phyloP scores from a whole-genome alignment of 1,140 invertebrate species.

The Drosophila orosa region DNA sequence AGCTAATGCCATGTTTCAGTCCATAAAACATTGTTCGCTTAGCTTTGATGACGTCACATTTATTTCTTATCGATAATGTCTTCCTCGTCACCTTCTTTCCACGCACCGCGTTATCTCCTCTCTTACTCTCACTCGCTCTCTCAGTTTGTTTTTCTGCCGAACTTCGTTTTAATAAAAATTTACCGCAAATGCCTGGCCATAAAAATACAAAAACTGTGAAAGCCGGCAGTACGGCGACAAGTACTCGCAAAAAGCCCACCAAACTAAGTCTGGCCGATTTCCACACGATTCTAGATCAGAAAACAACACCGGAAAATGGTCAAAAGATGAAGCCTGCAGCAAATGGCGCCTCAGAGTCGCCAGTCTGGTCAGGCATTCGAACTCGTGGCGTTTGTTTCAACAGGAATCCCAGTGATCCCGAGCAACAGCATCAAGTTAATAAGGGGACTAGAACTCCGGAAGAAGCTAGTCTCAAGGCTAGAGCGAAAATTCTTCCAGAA shows the following conservation, averaged over 20 bases:
- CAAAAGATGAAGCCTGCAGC: background rate
- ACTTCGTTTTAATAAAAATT: background rate
- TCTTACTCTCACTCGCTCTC: background rate
- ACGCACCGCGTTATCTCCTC: too few relatives aligned
- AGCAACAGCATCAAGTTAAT: background rate
- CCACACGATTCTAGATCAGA: background rate
- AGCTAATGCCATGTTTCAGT: too few relatives aligned
- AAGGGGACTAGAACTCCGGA: background rate
- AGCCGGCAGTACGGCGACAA: background rate
- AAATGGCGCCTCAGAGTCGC: background rate
- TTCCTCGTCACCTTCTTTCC: slow-evolving; percentile 8
- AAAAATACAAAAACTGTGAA: slow-evolving; percentile 5
- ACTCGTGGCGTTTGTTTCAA: background rate
- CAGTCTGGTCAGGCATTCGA: background rate
- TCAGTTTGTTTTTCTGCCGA: background rate
- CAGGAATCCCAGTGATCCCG: background rate
- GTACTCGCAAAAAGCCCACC: slow-evolving; percentile 10
- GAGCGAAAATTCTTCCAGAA: background rate
- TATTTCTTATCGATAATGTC: background rate
- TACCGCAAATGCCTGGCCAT: slow-evolving; percentile 26
- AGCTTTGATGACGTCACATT: slow-evolving; percentile 9
- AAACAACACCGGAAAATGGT: background rate
- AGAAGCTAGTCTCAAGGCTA: background rate
- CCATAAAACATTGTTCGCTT: too few relatives aligned
- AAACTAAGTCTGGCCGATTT: slow-evolving; percentile 30